Conservation (phyloP, 2,797 vertebrate genomes). For the Anas acuta region DNA sequence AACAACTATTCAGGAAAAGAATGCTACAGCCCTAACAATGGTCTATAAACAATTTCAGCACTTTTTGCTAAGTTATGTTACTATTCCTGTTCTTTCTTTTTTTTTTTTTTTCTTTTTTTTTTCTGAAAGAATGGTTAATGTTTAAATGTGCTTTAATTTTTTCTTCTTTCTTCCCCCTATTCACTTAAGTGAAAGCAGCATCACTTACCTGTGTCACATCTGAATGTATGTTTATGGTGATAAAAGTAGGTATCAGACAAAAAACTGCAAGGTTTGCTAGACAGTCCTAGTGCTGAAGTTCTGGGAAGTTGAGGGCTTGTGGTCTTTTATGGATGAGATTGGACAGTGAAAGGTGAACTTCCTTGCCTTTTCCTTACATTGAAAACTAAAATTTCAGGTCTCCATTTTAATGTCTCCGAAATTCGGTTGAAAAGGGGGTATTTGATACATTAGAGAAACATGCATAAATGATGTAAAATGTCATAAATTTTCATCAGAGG, state of each 20-base stretch:
- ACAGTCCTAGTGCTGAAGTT: not conserved
- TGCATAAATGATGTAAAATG: not conserved
- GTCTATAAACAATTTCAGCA: not conserved
- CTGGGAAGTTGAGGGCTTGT: not conserved
- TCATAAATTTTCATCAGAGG: not conserved
- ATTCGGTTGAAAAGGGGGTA: not conserved
- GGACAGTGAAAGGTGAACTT: not conserved
- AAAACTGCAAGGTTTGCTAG: not conserved
- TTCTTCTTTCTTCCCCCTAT: not conserved
- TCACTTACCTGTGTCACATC: not conserved
- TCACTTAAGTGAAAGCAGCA: not conserved
- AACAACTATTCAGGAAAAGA: not conserved
- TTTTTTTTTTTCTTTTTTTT: not conserved
- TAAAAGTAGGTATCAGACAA: not conserved
- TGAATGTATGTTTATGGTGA: not conserved
- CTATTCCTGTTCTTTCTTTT: not conserved
- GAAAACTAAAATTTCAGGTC: not conserved
- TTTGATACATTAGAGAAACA: not conserved
- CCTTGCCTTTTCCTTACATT: not conserved
- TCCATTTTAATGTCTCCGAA: not conserved
- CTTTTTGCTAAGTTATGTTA: not conserved
- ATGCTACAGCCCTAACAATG: not conserved
- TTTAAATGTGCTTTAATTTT: not conserved
- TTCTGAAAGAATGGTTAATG: not conserved
- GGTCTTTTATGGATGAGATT: not conserved